A percentile compares a stretch with the other conserved stretches of the same genome.
These are phyloP conservation scores for Boloria euphrosyne DNA, from an alignment of 2,888 invertebrate species.

Conservation along the genomic window DNA sequence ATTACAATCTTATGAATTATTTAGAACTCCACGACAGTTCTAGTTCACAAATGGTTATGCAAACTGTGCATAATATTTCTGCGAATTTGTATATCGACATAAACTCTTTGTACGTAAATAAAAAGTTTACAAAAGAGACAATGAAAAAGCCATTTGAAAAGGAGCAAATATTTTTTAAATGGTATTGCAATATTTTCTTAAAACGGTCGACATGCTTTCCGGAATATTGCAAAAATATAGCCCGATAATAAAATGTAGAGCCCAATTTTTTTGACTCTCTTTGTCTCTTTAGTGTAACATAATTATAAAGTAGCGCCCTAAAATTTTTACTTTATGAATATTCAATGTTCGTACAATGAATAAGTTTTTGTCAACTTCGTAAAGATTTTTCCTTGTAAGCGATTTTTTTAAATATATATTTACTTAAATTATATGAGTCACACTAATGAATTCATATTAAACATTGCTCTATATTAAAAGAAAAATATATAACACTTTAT, in stretches of 20 bases:
- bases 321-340: slow-evolving; percentile 32
- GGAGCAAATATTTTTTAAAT: slow-evolving; percentile 47
- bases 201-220: slow-evolving; percentile 51
- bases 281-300: slow-evolving; percentile 43
- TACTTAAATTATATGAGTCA: neutral
- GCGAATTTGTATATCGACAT: slow-evolving; percentile 69
- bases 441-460: no score
- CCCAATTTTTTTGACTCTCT: slow-evolving; percentile 52
- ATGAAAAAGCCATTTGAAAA: slow-evolving; percentile 50
- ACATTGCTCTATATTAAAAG: no score
- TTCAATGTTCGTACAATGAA: slow-evolving; percentile 24
- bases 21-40: slow-evolving; percentile 7
- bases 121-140: slow-evolving; percentile 52
- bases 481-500: no score
- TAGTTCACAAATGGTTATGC: slow-evolving; percentile 59
- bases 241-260: slow-evolving; percentile 50
- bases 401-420: neutral
- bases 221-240: slow-evolving; percentile 55
- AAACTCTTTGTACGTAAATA: slow-evolving; percentile 59
- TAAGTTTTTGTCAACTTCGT: slow-evolving; percentile 20
- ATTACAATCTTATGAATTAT: no score
- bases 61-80: slow-evolving; percentile 60
- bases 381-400: neutral
- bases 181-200: slow-evolving; percentile 53
- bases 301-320: slow-evolving; percentile 53